Base-by-base conservation (phyloP, 92 coral and sea anemone genomes). In the Meandrina meandrites region DNA sequence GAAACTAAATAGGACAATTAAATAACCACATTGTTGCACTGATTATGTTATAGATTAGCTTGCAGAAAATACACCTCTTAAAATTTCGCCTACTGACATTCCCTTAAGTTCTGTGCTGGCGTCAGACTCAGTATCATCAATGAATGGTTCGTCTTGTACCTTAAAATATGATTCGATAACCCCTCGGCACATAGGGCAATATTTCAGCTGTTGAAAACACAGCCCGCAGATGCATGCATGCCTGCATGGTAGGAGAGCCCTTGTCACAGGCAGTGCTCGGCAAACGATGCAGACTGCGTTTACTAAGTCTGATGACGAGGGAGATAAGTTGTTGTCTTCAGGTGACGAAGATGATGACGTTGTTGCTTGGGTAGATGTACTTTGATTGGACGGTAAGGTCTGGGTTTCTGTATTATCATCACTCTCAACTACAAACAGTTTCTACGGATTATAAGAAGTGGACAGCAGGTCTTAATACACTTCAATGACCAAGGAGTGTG, bases 161-260 rank as follows among this genome's bases (percentile, higher is more conserved):
- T 88, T 81, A 81, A 97, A 97, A 71, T 90, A 97, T 16, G 99
- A 97, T 87, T 82, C 89, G 64, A 97, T 95, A 67, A 86, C 53
- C 60, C 86, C 91, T 15, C 99, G 95, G 84, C 99, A 97, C 97
- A 97, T 90, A 42, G 99, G 99, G 57, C 99, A 97, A 70, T 78
- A 83, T 83, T 86, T 90, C 47, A 97, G 86, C 79, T 90, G 89
- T 22, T 90, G 72, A 57, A 92, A 95, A 74, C 99, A 97, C 31
- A 85, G 76, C 12, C 95, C 96, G 69, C 99, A 97, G 12, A 91
- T 88, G 76, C 99, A 97, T 14, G 99, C 98, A 92, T 97, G 99
- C 45, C 98, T 94, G 75, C 99, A 97, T 9, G 99, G 99, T 18
- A 97, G 91, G 37, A 95, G 88, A 4, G 96, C 99, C 74, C 99